Percentiles rank a stretch among this genome's conserved stretches.
Evolutionary conservation across 2,113 vertebrate species (phyloP).

Genomic region (Anguilla rostrata): DNA sequence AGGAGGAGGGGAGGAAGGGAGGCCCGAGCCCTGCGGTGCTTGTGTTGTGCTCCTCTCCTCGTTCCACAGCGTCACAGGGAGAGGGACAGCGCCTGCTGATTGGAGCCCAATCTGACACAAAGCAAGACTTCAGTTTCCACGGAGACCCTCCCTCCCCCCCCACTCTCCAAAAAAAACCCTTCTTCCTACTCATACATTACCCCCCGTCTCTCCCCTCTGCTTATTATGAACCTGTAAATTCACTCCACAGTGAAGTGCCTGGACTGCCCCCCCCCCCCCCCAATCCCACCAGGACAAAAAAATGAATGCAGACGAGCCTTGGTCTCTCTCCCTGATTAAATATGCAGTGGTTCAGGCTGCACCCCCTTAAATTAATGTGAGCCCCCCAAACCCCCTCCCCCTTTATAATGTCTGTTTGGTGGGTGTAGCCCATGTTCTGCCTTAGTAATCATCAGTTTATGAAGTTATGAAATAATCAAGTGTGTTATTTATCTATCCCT

Average conservation of each 20-base stretch:
- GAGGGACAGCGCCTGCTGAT: conserved; percentile 31
- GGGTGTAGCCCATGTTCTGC: conserved; percentile 18
- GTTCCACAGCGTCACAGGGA: conserved; percentile 21
- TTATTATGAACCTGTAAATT: conserved; percentile 33
- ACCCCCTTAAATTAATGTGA: conserved; percentile 46
- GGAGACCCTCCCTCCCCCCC: conserved; percentile 31
- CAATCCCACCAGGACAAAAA: conserved; percentile 26
- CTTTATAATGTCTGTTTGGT: conserved; percentile 14
- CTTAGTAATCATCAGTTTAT: conserved; percentile 39
- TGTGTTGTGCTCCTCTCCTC: conserved; percentile 21
- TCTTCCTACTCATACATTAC: neutral
- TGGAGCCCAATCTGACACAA: conserved; percentile 43
- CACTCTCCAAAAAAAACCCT: neutral
- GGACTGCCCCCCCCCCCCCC: conserved; percentile 16
- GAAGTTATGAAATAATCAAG: conserved; percentile 35
- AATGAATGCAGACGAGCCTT: conserved; percentile 21
- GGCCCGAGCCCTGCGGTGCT: conserved; percentile 19
- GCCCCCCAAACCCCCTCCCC: conserved; percentile 25
- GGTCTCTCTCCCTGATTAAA: conserved; percentile 41
- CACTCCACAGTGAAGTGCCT: conserved; percentile 13
- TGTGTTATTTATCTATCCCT: conserved; percentile 4
- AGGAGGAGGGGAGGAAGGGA: neutral
- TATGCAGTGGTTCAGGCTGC: conserved; percentile 34
- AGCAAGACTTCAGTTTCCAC: conserved; percentile 43
- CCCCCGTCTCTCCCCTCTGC: conserved; percentile 6